These are phyloP conservation scores for Platycercus adscitus DNA, from an alignment of 2,113 vertebrate species.

Conservation along the genomic window DNA sequence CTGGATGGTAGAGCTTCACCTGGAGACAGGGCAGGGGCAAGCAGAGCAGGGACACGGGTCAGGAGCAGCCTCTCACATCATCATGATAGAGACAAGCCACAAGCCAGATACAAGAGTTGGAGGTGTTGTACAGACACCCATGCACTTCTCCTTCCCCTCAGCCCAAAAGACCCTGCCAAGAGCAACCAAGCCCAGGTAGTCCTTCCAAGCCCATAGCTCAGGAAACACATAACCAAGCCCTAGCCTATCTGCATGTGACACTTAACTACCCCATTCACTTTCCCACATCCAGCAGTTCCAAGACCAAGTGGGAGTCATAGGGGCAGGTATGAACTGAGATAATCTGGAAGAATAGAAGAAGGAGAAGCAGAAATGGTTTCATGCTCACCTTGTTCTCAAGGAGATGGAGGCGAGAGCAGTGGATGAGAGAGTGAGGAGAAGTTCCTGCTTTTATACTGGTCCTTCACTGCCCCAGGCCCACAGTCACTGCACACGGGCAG, in stretches of 20 bases:
- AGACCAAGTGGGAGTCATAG: too few relatives aligned
- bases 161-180: too few relatives aligned
- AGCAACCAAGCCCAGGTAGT: too few relatives aligned
- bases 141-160: neutral
- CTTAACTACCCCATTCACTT: too few relatives aligned
- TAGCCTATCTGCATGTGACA: too few relatives aligned
- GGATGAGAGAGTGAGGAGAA: neutral
- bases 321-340: too few relatives aligned
- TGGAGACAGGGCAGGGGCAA: rapidly evolving
- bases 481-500: neutral
- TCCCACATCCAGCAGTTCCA: too few relatives aligned
- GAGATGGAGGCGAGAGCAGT: neutral
- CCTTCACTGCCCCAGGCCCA: neutral
- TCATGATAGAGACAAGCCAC: too few relatives aligned
- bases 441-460: neutral
- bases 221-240: too few relatives aligned
- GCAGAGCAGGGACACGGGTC: neutral
- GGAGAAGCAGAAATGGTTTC: neutral
- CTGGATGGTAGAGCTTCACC: neutral
- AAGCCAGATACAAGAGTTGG: neutral
- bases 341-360: too few relatives aligned
- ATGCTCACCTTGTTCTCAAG: neutral
- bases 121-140: too few relatives aligned
- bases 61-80: neutral
- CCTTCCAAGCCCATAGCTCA: too few relatives aligned